Conservation (phyloP, 2,113 vertebrate species). For the Paradoxurus hermaphroditus region DNA sequence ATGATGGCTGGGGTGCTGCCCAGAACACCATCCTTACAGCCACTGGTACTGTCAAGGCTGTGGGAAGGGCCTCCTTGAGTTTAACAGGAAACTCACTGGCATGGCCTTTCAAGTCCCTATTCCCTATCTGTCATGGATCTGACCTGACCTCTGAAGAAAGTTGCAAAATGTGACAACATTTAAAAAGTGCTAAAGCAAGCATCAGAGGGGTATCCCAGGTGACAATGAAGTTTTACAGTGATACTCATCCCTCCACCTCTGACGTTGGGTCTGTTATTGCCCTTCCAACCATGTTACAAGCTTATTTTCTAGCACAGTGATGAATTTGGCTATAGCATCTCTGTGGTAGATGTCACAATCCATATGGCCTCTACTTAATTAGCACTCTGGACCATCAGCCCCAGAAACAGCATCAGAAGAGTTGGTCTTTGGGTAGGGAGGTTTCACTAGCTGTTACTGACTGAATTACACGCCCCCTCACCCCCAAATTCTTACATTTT, state of each 20-base stretch:
- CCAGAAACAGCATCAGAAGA: conserved; percentile 5
- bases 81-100: conserved; percentile 94
- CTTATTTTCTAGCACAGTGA: conserved; percentile 93
- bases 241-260: conserved; percentile 90
- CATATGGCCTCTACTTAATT: conserved; percentile 91
- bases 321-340: conserved; percentile 91
- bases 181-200: conserved; percentile 91
- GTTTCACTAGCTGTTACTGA: background rate
- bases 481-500: background rate
- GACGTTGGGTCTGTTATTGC: conserved; percentile 91
- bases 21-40: conserved; percentile 94
- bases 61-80: conserved; percentile 93
- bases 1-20: conserved; percentile 90
- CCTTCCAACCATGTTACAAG: conserved; percentile 92
- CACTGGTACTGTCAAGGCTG: conserved; percentile 92
- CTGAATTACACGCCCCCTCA: background rate
- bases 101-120: conserved; percentile 95
- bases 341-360: conserved; percentile 90
- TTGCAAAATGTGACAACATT: conserved; percentile 91
- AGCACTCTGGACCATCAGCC: conserved; percentile 56
- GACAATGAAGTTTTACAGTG: conserved; percentile 93
- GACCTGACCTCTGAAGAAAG: conserved; percentile 92
- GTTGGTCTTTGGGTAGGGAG: background rate
- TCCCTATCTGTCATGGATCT: conserved; percentile 92
- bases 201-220: conserved; percentile 88